A percentile compares a stretch with the other conserved stretches of the same genome.
phyloP scores from a whole-genome alignment of 2,797 vertebrate genomes.

The Sphenopsis melanotis region DNA sequence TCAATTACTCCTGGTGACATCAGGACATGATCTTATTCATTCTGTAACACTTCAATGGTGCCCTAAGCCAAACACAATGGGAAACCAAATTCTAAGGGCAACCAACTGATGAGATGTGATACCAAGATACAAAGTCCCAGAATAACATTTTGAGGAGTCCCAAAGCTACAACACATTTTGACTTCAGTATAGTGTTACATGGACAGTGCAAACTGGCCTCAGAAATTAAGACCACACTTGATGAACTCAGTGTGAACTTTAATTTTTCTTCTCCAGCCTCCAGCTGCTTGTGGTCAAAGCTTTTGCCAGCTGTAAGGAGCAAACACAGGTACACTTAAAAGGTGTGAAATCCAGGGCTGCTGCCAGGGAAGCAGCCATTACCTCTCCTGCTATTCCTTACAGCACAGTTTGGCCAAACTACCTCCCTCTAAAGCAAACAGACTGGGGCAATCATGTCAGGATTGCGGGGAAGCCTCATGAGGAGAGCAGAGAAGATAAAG shows the following conservation, averaged over 20 bases:
- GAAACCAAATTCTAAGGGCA: background rate
- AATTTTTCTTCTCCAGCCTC: background rate
- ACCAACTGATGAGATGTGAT: background rate
- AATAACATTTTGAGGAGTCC: background rate
- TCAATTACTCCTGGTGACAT: background rate
- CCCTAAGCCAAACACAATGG: background rate
- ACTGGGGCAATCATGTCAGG: background rate
- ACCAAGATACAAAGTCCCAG: background rate
- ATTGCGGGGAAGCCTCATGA: background rate
- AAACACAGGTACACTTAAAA: background rate
- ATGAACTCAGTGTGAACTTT: background rate
- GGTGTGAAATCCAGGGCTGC: background rate
- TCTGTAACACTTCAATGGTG: background rate
- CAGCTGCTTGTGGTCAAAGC: background rate
- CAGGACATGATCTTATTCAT: background rate
- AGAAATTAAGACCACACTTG: background rate
- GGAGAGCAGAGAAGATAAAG: background rate
- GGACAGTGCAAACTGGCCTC: fast-evolving
- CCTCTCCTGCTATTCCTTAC: background rate
- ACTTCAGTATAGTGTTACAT: background rate
- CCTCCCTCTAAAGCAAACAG: background rate
- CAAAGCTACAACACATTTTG: background rate
- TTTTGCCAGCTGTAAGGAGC: background rate
- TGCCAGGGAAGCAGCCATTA: background rate
- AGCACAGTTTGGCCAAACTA: background rate